Base-by-base conservation (phyloP, 2,888 invertebrate species). In the Dione vanillae region DNA sequence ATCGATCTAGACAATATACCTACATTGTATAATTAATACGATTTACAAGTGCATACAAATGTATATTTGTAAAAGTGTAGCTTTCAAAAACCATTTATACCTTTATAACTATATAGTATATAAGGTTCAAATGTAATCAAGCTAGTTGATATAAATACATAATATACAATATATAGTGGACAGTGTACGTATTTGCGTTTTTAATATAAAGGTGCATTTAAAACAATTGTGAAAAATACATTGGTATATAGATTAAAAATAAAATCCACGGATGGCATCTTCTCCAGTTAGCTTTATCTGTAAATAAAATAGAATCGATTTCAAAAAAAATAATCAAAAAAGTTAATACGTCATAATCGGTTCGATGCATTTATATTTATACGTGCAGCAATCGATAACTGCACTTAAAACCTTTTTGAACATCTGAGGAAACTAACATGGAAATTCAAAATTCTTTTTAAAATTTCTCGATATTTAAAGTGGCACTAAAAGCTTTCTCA, bases 241-340 rank as follows among this genome's bases (percentile, higher is more conserved):
- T 45, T 74, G 80, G 77, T 76, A 83, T 69, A 78, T 80, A 77
- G 78, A 84, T 74, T 69, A 82, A 72, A 76, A 85, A 45, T 75
- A 85, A 76, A 76, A 86, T 73, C 79, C 82, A 83, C 69, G 78
- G 73, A 76, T 83, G 80, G 80, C 85, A 83, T 87, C 88, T 89
- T 76, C 89, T 87, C 85, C 88, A 85, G 70, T 83, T 83, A 20
- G 89, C 91, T 37, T 83, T 80, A 81, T 89, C 92, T 92, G 89
- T 19, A 78, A 84, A 82, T 75, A 64, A 71, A 73, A 77, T 78
- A 70, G 52, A 5, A 43, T n/a, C n/a, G 67, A 66, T 51, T 20
- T 35, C 54, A 41, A 14, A 43, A 51, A 12, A 49, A 52, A 65
- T 35, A n/a, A 66, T 16, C n/a, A 12, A n/a, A 66, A 45, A 47